These are phyloP conservation scores for Orbicella faveolata DNA, from an alignment of 64 coral and sea anemone genomes.

Conservation along the genomic window DNA sequence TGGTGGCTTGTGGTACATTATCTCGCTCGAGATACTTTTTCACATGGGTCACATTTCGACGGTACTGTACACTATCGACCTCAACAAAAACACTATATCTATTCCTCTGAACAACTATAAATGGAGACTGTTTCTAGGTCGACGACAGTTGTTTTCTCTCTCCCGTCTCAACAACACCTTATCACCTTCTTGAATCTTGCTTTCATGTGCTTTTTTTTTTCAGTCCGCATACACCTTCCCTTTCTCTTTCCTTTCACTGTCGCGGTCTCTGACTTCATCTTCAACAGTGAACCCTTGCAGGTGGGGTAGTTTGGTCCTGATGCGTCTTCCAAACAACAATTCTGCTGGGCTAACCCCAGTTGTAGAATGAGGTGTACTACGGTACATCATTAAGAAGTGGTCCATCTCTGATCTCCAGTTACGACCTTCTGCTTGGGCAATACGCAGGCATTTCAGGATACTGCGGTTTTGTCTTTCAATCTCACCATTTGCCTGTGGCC, in stretches of 20 bases:
- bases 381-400: neutral
- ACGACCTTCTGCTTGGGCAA: neutral
- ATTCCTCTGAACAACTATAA: no score
- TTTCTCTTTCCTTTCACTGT: conserved; percentile 26
- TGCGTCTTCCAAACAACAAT: conserved; percentile 10
- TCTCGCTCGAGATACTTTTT: conserved; percentile 23
- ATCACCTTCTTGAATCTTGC: neutral
- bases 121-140: neutral
- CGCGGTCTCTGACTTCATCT: neutral
- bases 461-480: conserved; percentile 18
- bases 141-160: conserved; percentile 19
- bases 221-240: conserved; percentile 15
- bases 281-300: neutral
- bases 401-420: conserved; percentile 7
- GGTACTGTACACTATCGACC: neutral
- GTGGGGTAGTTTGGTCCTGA: conserved; percentile 14
- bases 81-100: no score
- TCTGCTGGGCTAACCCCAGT: neutral
- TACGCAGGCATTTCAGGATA: conserved; percentile 6
- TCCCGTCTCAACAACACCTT: conserved; percentile 23
- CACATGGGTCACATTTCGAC: conserved; percentile 5
- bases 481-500: conserved; percentile 39
- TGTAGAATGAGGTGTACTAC: conserved; percentile 1
- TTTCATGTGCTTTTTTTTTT: neutral
- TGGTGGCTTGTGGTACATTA: neutral